Conservation (phyloP, 2,888 invertebrate genomes). For the Drosophila quinaria region DNA sequence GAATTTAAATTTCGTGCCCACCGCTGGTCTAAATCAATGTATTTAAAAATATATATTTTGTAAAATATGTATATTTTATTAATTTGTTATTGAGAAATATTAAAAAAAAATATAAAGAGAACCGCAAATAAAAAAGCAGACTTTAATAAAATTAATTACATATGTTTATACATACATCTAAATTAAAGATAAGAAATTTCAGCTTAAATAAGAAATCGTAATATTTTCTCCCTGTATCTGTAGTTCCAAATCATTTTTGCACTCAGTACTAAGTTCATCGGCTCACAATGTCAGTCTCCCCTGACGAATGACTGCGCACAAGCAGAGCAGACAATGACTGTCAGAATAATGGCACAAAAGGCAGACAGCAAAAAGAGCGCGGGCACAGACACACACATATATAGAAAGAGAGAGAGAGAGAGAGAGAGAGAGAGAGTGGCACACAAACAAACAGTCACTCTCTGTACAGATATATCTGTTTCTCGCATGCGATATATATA, state of each 20-base stretch:
- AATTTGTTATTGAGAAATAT: too few relatives aligned
- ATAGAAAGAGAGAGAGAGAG: conserved; percentile 6
- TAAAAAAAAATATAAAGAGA: too few relatives aligned
- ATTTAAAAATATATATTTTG: too few relatives aligned
- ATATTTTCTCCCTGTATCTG: too few relatives aligned
- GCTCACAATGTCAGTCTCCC: conserved; percentile 30
- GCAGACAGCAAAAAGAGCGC: conserved; percentile 37
- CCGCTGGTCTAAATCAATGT: too few relatives aligned
- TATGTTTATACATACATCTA: too few relatives aligned
- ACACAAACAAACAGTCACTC: neutral
- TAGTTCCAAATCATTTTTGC: conserved; percentile 6
- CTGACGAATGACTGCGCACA: conserved; percentile 61
- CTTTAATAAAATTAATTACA: neutral
- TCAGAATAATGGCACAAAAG: conserved; percentile 66
- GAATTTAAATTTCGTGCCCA: too few relatives aligned
- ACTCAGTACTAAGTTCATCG: conserved; percentile 1
- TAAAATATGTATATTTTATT: too few relatives aligned
- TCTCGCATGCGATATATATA: conserved; percentile 63
- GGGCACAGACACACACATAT: conserved; percentile 25
- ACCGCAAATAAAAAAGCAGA: neutral
- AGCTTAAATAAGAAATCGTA: neutral
- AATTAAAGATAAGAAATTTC: neutral
- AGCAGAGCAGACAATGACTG: conserved; percentile 60
- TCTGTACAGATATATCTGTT: conserved; percentile 1
- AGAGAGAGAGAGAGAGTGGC: neutral